Evolutionary conservation across 2,113 vertebrate species (phyloP).

Genomic region (Dipodomys stephensi): DNA sequence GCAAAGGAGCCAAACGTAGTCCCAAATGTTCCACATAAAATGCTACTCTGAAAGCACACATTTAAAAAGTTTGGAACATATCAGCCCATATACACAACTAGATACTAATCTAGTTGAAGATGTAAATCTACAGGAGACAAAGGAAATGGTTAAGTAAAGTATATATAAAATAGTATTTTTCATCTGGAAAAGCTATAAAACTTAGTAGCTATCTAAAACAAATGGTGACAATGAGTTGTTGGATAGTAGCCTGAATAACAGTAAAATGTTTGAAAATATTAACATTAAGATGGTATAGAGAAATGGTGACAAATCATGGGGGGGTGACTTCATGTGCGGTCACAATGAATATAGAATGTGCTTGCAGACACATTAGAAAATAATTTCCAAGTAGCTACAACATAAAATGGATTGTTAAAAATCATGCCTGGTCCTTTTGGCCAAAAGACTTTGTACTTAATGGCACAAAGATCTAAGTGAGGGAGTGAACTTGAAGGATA

Average conservation of each 20-base stretch:
- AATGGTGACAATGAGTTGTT: background rate
- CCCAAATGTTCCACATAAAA: background rate
- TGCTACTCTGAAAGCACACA: background rate
- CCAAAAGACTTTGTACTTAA: background rate
- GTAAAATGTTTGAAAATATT: background rate
- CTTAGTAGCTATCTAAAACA: background rate
- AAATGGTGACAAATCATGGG: background rate
- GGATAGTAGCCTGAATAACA: background rate
- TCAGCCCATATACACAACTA: background rate
- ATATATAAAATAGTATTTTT: background rate
- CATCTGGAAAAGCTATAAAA: background rate
- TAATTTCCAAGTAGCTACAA: background rate
- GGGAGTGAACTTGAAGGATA: fast-evolving
- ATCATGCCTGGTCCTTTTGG: background rate
- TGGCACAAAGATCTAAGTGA: background rate
- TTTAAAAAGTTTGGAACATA: background rate
- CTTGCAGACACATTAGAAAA: background rate
- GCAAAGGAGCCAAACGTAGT: background rate
- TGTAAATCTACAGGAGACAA: background rate
- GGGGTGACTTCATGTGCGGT: fast-evolving
- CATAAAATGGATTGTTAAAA: background rate
- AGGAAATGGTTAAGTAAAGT: background rate
- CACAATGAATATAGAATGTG: background rate
- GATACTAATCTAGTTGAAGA: background rate
- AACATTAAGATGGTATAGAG: background rate